Evolutionary conservation across 2,113 vertebrate genomes (phyloP).

Genomic region (Vombatus ursinus): DNA sequence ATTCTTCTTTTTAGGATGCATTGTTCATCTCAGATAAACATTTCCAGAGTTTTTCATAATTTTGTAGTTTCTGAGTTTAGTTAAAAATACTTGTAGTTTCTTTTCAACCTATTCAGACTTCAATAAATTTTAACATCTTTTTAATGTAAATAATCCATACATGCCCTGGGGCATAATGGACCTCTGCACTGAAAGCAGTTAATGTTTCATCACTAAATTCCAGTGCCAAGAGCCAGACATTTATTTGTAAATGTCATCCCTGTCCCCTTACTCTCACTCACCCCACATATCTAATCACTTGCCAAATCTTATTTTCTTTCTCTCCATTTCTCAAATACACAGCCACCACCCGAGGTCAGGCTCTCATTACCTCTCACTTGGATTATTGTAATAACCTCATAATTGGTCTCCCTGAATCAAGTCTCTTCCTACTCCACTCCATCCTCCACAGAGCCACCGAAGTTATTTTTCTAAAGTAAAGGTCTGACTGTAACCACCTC

Average conservation of each 20-base stretch:
- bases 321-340: neutral
- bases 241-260: neutral
- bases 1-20: neutral
- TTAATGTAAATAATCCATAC: neutral
- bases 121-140: neutral
- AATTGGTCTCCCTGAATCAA: neutral
- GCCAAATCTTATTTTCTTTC: neutral
- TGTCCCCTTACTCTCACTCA: neutral
- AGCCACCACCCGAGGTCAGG: neutral
- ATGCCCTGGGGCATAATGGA: neutral
- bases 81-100: neutral
- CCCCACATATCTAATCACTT: neutral
- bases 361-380: neutral
- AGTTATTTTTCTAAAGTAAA: neutral
- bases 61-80: neutral
- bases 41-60: neutral
- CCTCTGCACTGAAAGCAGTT: neutral
- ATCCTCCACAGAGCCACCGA: neutral
- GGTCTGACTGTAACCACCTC: neutral
- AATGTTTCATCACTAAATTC: neutral
- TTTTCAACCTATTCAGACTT: neutral
- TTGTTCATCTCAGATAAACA: neutral
- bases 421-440: neutral
- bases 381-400: neutral
- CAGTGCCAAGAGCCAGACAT: neutral